A percentile compares a stretch with the other conserved stretches of the same genome.
Conservation (phyloP, 2,888 invertebrate genomes). For the Oscheius sp. region DNA sequence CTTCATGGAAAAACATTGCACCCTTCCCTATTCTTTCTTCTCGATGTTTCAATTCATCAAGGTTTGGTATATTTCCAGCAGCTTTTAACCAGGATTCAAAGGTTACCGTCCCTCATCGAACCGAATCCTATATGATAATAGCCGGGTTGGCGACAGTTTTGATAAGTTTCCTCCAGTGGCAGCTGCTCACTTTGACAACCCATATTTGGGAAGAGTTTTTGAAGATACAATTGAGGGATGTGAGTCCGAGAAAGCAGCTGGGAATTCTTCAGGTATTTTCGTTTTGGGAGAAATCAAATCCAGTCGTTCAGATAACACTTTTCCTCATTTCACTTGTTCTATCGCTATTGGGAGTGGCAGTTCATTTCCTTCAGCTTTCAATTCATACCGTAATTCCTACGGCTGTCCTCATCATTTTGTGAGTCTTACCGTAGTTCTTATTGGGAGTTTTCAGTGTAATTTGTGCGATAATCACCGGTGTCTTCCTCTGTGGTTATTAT, state of each 20-base stretch:
- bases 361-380: conserved; percentile 5
- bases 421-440: conserved; percentile 34
- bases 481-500: conserved; percentile 53
- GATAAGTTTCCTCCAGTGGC: conserved; percentile 40
- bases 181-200: conserved; percentile 24
- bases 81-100: too few species aligned
- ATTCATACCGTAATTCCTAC: conserved; percentile 25
- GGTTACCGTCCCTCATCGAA: conserved; percentile 28
- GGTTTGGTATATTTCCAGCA: too few species aligned
- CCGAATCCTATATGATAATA: conserved; percentile 36
- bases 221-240: conserved; percentile 30
- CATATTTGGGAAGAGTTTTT: conserved; percentile 45
- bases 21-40: conserved; percentile 37
- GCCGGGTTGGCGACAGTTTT: conserved; percentile 34
- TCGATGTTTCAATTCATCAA: conserved; percentile 45
- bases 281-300: too few species aligned
- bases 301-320: neutral
- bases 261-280: conserved; percentile 36
- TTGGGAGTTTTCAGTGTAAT: conserved; percentile 47
- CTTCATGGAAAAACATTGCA: conserved; percentile 45
- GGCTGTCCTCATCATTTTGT: conserved; percentile 40
- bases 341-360: neutral
- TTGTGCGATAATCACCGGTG: conserved; percentile 37
- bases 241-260: conserved; percentile 42
- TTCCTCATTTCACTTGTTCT: neutral